A percentile compares a stretch with the other conserved stretches of the same genome.
These are phyloP conservation scores for Neocrepidodera transversa DNA, from an alignment of 2,888 invertebrate genomes.

Conservation along the genomic window DNA sequence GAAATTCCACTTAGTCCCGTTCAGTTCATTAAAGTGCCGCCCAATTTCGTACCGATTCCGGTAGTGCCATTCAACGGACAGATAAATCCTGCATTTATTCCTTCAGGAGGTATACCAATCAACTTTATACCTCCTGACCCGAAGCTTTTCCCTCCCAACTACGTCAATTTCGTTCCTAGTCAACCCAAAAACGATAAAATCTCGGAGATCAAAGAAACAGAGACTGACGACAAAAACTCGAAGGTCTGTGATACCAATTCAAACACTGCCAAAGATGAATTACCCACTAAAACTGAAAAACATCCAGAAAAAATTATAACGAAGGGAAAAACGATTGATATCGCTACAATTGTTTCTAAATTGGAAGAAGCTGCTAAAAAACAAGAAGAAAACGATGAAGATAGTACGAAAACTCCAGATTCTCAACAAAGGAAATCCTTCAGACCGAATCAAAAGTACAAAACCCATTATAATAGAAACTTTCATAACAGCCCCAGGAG, in stretches of 20 bases:
- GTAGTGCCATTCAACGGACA: slow-evolving; percentile 50
- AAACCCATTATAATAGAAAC: slow-evolving; percentile 41
- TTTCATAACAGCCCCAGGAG: slow-evolving; percentile 38
- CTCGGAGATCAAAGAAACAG: slow-evolving; percentile 15
- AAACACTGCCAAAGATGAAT: slow-evolving; percentile 34
- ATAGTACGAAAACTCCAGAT: slow-evolving; percentile 22
- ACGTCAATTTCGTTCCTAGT: slow-evolving; percentile 46
- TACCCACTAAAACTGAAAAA: slow-evolving; percentile 30
- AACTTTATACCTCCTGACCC: slow-evolving; percentile 54
- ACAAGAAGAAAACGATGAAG: slow-evolving; percentile 45
- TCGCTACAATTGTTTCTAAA: slow-evolving; percentile 58
- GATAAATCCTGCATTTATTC: slow-evolving; percentile 50
- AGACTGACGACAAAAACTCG: slow-evolving; percentile 18
- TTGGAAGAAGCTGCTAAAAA: slow-evolving; percentile 58
- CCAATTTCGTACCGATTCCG: slow-evolving; percentile 55
- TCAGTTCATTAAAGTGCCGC: slow-evolving; percentile 52
- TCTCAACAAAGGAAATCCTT: slow-evolving; percentile 25
- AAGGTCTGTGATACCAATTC: slow-evolving; percentile 28
- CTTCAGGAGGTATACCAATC: slow-evolving; percentile 51
- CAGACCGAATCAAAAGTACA: slow-evolving; percentile 34
- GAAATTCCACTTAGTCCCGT: slow-evolving; percentile 45
- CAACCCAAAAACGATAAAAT: slow-evolving; percentile 27
- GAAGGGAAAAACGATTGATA: slow-evolving; percentile 53
- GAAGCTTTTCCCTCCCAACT: slow-evolving; percentile 43
- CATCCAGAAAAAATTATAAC: slow-evolving; percentile 30